Conservation (phyloP, 1,140 invertebrate genomes). For the Temnothorax longispinosus region DNA sequence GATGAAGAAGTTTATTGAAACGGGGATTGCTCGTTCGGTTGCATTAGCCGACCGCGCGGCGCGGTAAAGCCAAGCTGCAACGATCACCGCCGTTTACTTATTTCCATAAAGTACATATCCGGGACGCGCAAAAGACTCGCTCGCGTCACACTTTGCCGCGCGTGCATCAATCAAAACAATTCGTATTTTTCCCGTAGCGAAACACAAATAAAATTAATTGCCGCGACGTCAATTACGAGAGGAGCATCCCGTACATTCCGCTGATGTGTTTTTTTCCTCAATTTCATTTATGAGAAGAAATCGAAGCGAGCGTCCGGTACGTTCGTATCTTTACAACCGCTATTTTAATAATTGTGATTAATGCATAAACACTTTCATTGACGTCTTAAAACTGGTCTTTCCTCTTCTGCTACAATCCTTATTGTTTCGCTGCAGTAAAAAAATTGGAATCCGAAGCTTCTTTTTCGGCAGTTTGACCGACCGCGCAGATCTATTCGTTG, state of each 20-base stretch:
- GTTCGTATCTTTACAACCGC: neutral
- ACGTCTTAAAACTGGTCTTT: neutral
- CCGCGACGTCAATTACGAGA: neutral
- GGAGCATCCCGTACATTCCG: neutral
- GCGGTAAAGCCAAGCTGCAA: constrained; percentile 1
- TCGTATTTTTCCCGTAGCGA: neutral
- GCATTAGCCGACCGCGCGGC: neutral
- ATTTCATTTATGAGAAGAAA: neutral
- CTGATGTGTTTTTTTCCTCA: neutral
- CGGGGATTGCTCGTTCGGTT: constrained; percentile 12
- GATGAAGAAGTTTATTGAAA: constrained; percentile 49
- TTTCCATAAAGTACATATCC: constrained; percentile 32
- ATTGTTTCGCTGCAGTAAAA: neutral
- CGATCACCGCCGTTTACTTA: constrained; percentile 19
- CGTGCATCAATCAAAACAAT: constrained; percentile 18
- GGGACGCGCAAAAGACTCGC: neutral
- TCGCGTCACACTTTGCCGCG: neutral
- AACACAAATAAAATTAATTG: neutral
- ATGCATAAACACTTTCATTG: neutral
- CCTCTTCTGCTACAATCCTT: neutral
- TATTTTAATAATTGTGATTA: neutral
- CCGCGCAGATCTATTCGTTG: neutral
- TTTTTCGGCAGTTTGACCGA: neutral
- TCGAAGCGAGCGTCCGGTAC: neutral
- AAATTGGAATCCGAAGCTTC: neutral